Evolutionary conservation across 1,140 invertebrate species (phyloP), one percentile per base, ranked within the genome.

Genomic region (Lysiphlebus fabarum): DNA sequence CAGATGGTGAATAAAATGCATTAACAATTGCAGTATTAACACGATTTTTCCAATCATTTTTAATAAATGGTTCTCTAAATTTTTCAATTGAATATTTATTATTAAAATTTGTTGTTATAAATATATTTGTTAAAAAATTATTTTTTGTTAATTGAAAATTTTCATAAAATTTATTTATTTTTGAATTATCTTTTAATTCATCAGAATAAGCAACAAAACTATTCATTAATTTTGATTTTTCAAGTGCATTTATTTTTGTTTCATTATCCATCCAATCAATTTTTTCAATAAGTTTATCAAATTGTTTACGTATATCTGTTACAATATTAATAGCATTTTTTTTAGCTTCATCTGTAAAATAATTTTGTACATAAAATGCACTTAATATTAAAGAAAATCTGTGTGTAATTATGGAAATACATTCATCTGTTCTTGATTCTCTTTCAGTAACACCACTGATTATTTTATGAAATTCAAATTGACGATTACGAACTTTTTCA

Each of bases 251-350:
- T 58, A 77, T 71, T 58, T 85, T 87, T 0, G 94, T 96, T 44
- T 82, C 79, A 1, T 87, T 82, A 68, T 96, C 93, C 91, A 96
- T 95, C 93, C 93, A 96, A 5, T 90, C 86, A 4, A 92, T 85
- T 26, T 26, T 26, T 67, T 87, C 42, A 6, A 64, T 73, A 47
- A 7, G n/a, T 11, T 12, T 11, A 47, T 14, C 44, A 47, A 14
- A 11, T 1, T 11, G 8, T 9, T 47, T 12, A 74, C 79, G 0
- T 95, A 90, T 89, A 26, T 26, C 17, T 2, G 17, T 4, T 26
- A 26, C 17, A 26, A 95, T 92, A 70, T 92, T 87, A 57, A 91
- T 70, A 11, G 7, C n/a, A 49, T 76, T 79, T 36, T 74, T 73
- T 62, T 81, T 77, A 5, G 81, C 76, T 33, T 75, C 76, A 62